These are phyloP conservation scores for Lindbergichthys nudifrons DNA, from an alignment of 2,797 vertebrate genomes.

Conservation along the genomic window DNA sequence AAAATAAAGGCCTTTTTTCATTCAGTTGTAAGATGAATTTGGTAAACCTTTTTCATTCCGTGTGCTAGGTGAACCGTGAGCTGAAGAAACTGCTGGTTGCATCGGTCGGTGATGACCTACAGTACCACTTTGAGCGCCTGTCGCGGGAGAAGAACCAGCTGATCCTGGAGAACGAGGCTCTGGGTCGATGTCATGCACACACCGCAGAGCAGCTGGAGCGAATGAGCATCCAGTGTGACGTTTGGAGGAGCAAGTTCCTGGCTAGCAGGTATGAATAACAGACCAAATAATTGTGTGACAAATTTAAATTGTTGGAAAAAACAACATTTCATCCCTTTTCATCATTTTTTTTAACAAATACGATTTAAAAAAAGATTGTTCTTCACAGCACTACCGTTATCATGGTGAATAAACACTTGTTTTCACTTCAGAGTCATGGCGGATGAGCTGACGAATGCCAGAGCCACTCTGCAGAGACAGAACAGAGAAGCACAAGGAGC, in stretches of 20 bases:
- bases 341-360: neutral
- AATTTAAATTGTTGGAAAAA: neutral
- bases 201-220: conserved; percentile 94
- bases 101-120: conserved; percentile 95
- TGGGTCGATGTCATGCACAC: conserved; percentile 87
- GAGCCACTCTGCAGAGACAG: conserved; percentile 91
- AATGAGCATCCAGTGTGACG: conserved; percentile 98
- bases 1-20: neutral
- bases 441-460: conserved; percentile 92
- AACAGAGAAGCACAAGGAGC: conserved; percentile 94
- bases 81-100: conserved; percentile 97
- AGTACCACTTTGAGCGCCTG: conserved; percentile 97
- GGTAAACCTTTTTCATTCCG: neutral
- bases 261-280: conserved; percentile 91
- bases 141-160: conserved; percentile 96
- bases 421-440: conserved; percentile 92
- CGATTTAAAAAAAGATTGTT: neutral
- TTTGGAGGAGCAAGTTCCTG: conserved; percentile 99
- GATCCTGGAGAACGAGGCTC: conserved; percentile 93
- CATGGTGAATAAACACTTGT: neutral
- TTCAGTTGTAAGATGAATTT: neutral
- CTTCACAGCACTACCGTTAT: neutral
- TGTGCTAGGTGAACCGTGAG: conserved; percentile 93
- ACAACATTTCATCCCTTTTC: no score
- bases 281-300: neutral